phyloP scores from a whole-genome alignment of 2,113 vertebrate species.

The Sinocyclocheilus anophthalmus region DNA sequence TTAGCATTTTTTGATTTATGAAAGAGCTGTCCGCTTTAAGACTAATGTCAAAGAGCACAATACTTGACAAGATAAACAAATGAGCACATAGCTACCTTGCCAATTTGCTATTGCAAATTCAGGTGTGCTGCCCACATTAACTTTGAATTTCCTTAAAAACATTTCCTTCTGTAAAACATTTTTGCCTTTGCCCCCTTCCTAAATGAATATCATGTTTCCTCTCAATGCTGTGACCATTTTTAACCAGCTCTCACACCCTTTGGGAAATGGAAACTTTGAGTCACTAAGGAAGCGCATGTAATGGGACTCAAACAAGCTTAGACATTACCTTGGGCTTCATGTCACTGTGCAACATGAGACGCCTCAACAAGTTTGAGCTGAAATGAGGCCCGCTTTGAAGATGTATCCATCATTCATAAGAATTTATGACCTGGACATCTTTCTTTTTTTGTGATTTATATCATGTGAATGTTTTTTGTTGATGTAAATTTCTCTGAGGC shows the following conservation, averaged over 20 bases:
- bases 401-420: conserved; percentile 9
- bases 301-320: conserved; percentile 11
- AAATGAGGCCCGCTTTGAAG: background rate
- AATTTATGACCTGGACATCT: background rate
- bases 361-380: conserved; percentile 11
- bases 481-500: background rate
- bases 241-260: background rate
- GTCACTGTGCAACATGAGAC: conserved; percentile 3
- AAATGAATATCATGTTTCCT: background rate
- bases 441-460: background rate
- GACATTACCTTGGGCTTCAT: background rate
- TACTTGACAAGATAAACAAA: conserved; percentile 1
- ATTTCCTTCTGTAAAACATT: background rate
- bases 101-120: background rate
- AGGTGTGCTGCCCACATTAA: background rate
- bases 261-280: conserved; percentile 28
- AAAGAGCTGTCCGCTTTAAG: background rate
- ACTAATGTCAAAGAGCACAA: background rate
- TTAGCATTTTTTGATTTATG: background rate
- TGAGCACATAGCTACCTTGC: background rate
- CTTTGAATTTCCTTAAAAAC: background rate
- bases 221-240: background rate
- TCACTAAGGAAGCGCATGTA: background rate
- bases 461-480: background rate
- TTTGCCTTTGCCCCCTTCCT: background rate